These are phyloP conservation scores for Rutpela maculata DNA, from an alignment of 2,888 invertebrate genomes.

Conservation along the genomic window DNA sequence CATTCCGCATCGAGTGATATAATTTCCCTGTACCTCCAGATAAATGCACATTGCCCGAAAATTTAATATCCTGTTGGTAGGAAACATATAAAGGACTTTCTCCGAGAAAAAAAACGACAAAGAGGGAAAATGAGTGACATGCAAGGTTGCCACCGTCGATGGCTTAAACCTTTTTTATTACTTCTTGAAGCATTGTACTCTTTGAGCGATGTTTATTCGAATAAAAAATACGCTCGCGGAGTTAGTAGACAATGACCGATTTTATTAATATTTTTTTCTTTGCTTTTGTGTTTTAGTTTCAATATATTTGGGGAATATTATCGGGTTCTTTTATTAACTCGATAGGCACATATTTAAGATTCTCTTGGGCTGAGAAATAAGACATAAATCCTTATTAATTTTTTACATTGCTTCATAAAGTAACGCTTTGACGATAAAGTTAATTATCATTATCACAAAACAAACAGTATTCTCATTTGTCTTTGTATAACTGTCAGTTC, in stretches of 20 bases:
- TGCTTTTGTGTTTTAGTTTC: neutral
- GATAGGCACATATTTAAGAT: too few relatives aligned
- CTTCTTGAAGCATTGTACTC: constrained; percentile 27
- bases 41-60: constrained; percentile 21
- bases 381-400: too few relatives aligned
- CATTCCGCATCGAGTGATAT: constrained; percentile 8
- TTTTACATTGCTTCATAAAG: too few relatives aligned
- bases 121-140: constrained; percentile 26
- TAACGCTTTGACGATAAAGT: too few relatives aligned
- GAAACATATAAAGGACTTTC: constrained; percentile 13
- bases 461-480: too few relatives aligned
- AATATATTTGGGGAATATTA: constrained; percentile 14
- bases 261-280: constrained; percentile 16
- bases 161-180: constrained; percentile 34
- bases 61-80: constrained; percentile 29
- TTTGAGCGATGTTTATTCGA: constrained; percentile 21
- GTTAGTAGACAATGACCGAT: neutral
- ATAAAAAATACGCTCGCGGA: neutral
- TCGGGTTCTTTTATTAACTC: neutral
- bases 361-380: too few relatives aligned
- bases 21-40: constrained; percentile 8
- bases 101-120: constrained; percentile 12
- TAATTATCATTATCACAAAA: too few relatives aligned
- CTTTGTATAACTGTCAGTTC: too few relatives aligned
- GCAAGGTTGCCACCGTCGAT: constrained; percentile 22